Evolutionary conservation across 2,113 vertebrate species (phyloP).

Genomic region (Tichodroma muraria): DNA sequence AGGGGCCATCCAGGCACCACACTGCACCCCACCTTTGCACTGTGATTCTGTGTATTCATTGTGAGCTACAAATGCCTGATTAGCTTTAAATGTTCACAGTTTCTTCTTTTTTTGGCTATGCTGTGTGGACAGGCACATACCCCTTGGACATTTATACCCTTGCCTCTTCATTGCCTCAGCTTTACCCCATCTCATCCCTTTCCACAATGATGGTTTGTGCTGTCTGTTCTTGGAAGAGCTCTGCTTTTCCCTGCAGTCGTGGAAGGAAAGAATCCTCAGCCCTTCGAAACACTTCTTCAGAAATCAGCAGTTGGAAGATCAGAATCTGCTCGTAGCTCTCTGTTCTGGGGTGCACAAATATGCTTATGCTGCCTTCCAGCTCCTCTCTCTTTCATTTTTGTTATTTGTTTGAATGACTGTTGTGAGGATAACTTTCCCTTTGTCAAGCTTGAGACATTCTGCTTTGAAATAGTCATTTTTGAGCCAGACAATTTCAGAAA

Average conservation of each 20-base stretch:
- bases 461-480: background rate
- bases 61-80: background rate
- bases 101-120: background rate
- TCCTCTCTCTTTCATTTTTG: background rate
- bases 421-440: background rate
- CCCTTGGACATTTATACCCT: fast-evolving
- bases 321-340: background rate
- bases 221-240: background rate
- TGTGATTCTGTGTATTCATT: background rate
- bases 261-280: background rate
- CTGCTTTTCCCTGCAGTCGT: background rate
- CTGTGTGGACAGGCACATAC: fast-evolving
- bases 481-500: background rate
- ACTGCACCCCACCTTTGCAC: background rate
- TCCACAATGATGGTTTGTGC: background rate
- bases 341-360: background rate
- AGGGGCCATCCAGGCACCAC: background rate
- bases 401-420: background rate
- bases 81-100: background rate
- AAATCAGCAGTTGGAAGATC: background rate
- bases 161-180: background rate
- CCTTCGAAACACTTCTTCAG: background rate
- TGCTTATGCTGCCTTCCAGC: background rate
- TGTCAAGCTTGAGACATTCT: background rate
- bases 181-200: background rate